These are phyloP conservation scores for Phasia obesa DNA, from an alignment of 2,888 invertebrate species.

Conservation along the genomic window DNA sequence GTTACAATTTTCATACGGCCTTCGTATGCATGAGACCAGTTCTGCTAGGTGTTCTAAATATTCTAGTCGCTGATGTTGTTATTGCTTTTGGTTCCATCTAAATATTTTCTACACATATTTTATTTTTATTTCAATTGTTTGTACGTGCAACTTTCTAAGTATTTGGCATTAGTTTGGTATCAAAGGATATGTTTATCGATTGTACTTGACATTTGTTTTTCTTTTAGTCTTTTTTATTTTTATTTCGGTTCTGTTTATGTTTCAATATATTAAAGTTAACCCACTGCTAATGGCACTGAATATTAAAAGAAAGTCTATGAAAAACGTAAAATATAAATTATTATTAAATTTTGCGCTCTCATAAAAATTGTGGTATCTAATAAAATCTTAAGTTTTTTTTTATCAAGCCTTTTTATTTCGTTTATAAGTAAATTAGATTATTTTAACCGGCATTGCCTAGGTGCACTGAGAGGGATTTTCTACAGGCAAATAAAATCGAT, in stretches of 20 bases:
- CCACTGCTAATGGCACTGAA: slow-evolving; percentile 53
- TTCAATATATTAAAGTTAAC: slow-evolving; percentile 59
- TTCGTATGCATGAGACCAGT: not conserved
- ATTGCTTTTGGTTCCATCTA: slow-evolving; percentile 38
- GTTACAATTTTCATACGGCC: not conserved
- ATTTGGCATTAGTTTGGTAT: slow-evolving; percentile 77
- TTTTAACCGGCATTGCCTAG: no score
- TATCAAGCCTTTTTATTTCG: no score
- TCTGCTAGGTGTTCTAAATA: slow-evolving; percentile 23
- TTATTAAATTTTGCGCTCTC: not conserved
- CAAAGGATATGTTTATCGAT: slow-evolving; percentile 76
- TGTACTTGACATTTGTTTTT: slow-evolving; percentile 75
- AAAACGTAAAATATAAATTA: slow-evolving; percentile 27
- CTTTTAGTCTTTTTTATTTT: slow-evolving; percentile 7
- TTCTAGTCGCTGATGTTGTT: slow-evolving; percentile 15
- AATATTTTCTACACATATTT: slow-evolving; percentile 47
- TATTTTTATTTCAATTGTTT: slow-evolving; percentile 68
- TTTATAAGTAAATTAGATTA: no score
- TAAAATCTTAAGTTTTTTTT: no score
- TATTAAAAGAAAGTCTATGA: slow-evolving; percentile 38
- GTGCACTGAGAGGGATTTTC: no score
- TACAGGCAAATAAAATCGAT: no score
- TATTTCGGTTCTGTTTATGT: not conserved
- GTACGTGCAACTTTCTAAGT: slow-evolving; percentile 79
- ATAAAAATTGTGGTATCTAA: not conserved